These are phyloP conservation scores for Gymnarchus niloticus DNA, from an alignment of 2,113 vertebrate species.

Conservation along the genomic window DNA sequence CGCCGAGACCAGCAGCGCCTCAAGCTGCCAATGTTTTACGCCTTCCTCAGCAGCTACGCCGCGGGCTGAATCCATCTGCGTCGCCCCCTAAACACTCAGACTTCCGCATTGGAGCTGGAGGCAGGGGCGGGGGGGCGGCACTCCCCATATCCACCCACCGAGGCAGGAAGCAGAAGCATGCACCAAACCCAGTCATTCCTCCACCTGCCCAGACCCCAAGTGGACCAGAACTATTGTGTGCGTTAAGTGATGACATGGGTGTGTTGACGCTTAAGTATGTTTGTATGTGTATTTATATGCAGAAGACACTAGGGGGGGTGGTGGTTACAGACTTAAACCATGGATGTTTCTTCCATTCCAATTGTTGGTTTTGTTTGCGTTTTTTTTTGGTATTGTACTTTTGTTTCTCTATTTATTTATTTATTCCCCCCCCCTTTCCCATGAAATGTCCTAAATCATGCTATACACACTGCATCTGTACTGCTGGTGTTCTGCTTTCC, in stretches of 20 bases:
- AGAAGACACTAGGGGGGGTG: background rate
- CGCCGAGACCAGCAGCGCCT: slow-evolving; percentile 93
- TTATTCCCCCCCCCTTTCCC: background rate
- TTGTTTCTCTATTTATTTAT: background rate
- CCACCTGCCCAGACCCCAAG: background rate
- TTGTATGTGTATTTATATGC: slow-evolving; percentile 14
- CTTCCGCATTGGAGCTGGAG: background rate
- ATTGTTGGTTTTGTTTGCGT: slow-evolving; percentile 16
- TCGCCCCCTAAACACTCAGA: background rate
- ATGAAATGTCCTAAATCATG: slow-evolving; percentile 12
- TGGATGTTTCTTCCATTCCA: background rate
- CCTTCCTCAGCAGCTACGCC: slow-evolving; percentile 94
- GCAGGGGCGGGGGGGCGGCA: background rate
- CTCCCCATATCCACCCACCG: background rate
- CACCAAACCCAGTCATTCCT: background rate
- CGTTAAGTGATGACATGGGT: background rate
- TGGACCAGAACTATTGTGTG: background rate
- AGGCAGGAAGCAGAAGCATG: background rate
- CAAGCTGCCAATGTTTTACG: slow-evolving; percentile 98
- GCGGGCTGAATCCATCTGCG: slow-evolving; percentile 68
- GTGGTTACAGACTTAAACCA: background rate
- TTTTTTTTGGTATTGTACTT: background rate
- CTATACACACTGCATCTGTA: background rate
- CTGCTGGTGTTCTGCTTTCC: slow-evolving; percentile 31
- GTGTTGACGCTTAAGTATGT: slow-evolving; percentile 11